These are phyloP conservation scores for Bombylius major DNA, from an alignment of 2,888 invertebrate species.

Conservation along the genomic window DNA sequence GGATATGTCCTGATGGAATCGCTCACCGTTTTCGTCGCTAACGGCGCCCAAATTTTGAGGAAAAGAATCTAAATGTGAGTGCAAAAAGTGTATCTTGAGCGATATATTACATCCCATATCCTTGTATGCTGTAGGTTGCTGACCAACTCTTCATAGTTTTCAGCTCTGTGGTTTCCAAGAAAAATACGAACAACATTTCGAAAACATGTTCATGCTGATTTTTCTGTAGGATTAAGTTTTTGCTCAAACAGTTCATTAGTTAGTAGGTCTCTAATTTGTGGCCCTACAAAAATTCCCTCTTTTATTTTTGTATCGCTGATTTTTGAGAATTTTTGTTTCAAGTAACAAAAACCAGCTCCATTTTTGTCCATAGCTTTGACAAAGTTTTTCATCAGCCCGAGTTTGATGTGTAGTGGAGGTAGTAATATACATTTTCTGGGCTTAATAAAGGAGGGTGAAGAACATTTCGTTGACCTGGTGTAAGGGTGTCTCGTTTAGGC, in stretches of 20 bases:
- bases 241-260: neutral
- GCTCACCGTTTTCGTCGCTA: conserved; percentile 16
- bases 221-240: neutral
- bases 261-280: neutral
- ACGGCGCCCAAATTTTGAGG: neutral
- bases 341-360: no score
- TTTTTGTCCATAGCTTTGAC: no score
- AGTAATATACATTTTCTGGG: conserved; percentile 1
- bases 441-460: conserved; percentile 4
- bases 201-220: neutral
- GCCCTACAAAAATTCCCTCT: neutral
- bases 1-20: conserved; percentile 17
- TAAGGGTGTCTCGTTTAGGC: conserved; percentile 2
- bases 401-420: no score
- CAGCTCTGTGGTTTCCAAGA: neutral
- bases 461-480: conserved; percentile 7
- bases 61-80: neutral
- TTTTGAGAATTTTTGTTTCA: no score
- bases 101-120: conserved; percentile 2
- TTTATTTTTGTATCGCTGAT: no score
- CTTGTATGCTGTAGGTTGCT: neutral
- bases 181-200: neutral
- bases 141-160: neutral
- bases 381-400: no score
- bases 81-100: neutral